phyloP scores from a whole-genome alignment of 2,888 invertebrate genomes.

The Sepioteuthis lessoniana region DNA sequence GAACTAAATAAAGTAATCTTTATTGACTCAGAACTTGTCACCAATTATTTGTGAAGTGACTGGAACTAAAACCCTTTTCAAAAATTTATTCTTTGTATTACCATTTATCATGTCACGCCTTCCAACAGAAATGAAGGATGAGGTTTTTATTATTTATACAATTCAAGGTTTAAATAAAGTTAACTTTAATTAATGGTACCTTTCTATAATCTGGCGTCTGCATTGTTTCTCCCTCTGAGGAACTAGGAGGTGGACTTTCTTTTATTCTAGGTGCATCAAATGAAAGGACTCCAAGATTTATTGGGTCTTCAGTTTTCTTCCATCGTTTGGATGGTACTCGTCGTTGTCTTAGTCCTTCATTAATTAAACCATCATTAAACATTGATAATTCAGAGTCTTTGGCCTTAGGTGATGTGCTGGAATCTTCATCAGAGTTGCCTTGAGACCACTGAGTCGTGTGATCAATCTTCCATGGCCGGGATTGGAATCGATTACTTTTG shows the following conservation, averaged over 20 bases:
- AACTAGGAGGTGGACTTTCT: constrained; percentile 59
- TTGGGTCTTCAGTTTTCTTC: not conserved
- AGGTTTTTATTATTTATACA: too few species aligned
- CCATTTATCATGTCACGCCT: too few species aligned
- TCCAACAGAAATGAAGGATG: too few species aligned
- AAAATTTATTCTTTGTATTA: too few species aligned
- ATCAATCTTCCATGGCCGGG: not conserved
- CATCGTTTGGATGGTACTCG: not conserved
- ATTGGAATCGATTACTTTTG: not conserved
- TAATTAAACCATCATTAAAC: not conserved
- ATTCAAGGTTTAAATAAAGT: not conserved
- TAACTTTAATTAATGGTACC: constrained; percentile 15
- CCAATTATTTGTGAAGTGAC: too few species aligned
- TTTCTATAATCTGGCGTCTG: constrained; percentile 52
- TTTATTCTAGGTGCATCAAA: constrained; percentile 49
- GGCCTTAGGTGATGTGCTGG: not conserved
- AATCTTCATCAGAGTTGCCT: constrained; percentile 25
- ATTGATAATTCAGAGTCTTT: not conserved
- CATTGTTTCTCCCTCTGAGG: constrained; percentile 62
- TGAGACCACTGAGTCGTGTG: not conserved
- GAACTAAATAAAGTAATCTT: too few species aligned
- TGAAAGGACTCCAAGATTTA: not conserved
- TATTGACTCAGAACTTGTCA: too few species aligned
- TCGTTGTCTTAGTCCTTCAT: constrained; percentile 34
- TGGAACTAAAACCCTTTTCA: too few species aligned